Percentiles rank a stretch among this genome's conserved stretches.
These are phyloP conservation scores for Heliconius nattereri DNA, from an alignment of 1,140 invertebrate species.

Conservation along the genomic window DNA sequence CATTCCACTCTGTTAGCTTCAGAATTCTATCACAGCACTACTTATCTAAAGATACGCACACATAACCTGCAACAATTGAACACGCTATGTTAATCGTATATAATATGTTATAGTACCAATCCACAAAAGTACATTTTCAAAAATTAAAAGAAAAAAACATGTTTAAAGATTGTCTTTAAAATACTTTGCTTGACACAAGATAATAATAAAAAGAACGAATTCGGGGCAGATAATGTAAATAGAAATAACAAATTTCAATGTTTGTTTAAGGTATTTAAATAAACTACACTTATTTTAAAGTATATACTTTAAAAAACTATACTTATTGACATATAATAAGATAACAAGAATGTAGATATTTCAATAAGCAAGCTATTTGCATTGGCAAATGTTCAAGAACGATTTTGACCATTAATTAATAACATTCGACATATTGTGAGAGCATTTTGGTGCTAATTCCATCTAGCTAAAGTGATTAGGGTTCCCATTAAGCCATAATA, in stretches of 20 bases:
- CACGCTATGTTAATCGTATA: slow-evolving; percentile 9
- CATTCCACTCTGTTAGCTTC: slow-evolving; percentile 71
- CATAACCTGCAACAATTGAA: slow-evolving; percentile 69
- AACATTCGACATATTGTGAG: slow-evolving; percentile 17
- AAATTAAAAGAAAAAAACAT: neutral
- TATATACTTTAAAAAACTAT: neutral
- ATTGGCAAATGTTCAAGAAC: slow-evolving; percentile 17
- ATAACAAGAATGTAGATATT: neutral
- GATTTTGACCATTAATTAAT: slow-evolving; percentile 15
- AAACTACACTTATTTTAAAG: neutral
- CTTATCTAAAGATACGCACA: slow-evolving; percentile 69
- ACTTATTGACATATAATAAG: neutral
- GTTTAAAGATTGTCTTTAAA: neutral
- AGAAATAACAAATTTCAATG: no score
- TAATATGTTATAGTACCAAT: neutral
- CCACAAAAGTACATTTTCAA: neutral
- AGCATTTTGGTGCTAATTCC: slow-evolving; percentile 8
- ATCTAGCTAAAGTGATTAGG: neutral
- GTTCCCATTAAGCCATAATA: neutral
- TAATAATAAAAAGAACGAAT: no score
- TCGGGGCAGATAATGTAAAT: no score
- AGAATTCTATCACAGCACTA: slow-evolving; percentile 61
- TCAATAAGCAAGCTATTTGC: neutral
- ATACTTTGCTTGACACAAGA: no score
- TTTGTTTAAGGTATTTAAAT: neutral